Conservation (phyloP, 2,888 invertebrate genomes). For the Argyresthia goedartella region DNA sequence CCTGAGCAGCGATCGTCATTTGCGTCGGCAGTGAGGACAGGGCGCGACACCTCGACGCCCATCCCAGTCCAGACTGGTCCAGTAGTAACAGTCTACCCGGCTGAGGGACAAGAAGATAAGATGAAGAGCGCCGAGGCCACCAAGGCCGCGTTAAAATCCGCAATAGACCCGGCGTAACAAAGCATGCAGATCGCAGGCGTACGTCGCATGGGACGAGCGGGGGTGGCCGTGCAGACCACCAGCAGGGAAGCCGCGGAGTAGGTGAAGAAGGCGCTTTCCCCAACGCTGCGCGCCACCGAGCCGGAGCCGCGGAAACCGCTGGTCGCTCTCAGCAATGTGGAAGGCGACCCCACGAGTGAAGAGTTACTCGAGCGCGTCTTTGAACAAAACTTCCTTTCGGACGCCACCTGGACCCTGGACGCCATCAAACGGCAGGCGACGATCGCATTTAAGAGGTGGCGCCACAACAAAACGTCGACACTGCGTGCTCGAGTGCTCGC, state of each 20-base stretch:
- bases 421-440: not conserved
- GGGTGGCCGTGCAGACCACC: not conserved
- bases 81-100: no score
- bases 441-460: not conserved
- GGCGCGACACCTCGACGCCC: no score
- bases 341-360: not conserved
- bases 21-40: no score
- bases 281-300: not conserved
- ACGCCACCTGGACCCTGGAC: not conserved
- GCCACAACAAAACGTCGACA: not conserved
- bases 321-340: not conserved
- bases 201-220: no score
- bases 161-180: no score
- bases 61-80: no score
- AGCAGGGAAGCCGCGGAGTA: not conserved
- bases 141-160: no score
- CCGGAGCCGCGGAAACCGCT: not conserved
- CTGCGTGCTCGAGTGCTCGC: slow-evolving; percentile 11
- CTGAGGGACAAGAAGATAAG: no score
- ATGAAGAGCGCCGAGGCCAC: no score
- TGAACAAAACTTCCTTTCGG: slow-evolving; percentile 6
- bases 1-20: no score
- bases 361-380: not conserved
- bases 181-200: no score
- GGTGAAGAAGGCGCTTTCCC: not conserved